These are phyloP conservation scores for Heliconius erato DNA, from an alignment of 2,888 invertebrate species.

Conservation along the genomic window DNA sequence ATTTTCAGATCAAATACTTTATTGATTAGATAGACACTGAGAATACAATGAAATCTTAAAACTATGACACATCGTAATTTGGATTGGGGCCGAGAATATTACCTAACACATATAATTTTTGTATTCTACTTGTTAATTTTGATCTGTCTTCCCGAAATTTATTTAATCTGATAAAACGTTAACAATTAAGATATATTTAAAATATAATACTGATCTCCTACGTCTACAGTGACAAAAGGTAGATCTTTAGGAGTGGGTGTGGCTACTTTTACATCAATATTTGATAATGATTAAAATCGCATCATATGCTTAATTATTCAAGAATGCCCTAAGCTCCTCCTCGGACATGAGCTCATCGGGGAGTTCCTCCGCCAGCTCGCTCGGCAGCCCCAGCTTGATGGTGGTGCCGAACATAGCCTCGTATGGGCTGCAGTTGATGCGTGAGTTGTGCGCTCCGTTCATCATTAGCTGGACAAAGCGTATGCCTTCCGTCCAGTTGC, in stretches of 20 bases:
- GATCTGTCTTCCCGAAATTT: conserved; percentile 3
- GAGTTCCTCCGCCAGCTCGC: conserved; percentile 21
- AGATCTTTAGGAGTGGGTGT: conserved; percentile 24
- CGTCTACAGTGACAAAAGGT: conserved; percentile 30
- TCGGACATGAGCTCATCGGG: conserved; percentile 17
- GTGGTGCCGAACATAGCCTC: conserved; percentile 63
- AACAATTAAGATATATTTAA: conserved; percentile 17
- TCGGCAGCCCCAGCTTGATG: conserved; percentile 30
- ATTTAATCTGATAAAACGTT: conserved; percentile 25
- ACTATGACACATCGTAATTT: conserved; percentile 24
- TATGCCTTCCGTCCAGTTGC: conserved; percentile 68
- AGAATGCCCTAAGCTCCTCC: conserved; percentile 20
- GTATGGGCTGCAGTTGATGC: conserved; percentile 62
- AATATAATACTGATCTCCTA: conserved; percentile 29
- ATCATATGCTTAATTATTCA: conserved; percentile 28
- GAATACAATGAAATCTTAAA: conserved; percentile 32
- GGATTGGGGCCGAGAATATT: conserved; percentile 10
- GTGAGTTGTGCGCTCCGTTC: conserved; percentile 64
- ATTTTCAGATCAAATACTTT: conserved; percentile 26
- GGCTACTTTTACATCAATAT: conserved; percentile 30
- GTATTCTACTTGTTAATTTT: conserved; percentile 21
- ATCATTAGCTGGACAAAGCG: conserved; percentile 69
- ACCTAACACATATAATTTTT: conserved; percentile 25
- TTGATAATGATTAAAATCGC: conserved; percentile 22
- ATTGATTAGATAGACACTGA: conserved; percentile 31